These are phyloP conservation scores for Meganola albula DNA, from an alignment of 2,888 invertebrate species.

Conservation along the genomic window DNA sequence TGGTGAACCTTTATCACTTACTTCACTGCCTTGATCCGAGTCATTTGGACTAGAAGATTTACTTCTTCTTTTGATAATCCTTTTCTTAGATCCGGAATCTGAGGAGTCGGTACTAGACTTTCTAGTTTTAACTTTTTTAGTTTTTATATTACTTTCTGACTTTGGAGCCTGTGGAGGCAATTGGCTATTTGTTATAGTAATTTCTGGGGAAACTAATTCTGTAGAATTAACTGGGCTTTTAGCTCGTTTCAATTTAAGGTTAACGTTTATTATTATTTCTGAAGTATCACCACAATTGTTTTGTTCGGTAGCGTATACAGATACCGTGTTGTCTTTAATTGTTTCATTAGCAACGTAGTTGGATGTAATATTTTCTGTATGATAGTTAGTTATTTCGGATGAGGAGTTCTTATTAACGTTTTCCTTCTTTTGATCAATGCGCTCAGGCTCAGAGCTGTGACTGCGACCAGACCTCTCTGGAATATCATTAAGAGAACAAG, in stretches of 20 bases:
- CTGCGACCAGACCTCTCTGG: constrained; percentile 44
- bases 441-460: constrained; percentile 52
- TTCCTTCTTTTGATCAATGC: constrained; percentile 34
- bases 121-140: constrained; percentile 57
- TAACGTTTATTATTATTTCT: constrained; percentile 66
- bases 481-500: constrained; percentile 44
- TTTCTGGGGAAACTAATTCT: constrained; percentile 61
- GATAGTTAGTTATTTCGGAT: constrained; percentile 27
- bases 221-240: constrained; percentile 47
- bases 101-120: constrained; percentile 64
- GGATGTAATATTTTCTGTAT: constrained; percentile 30
- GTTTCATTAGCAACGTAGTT: constrained; percentile 37
- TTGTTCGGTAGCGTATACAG: constrained; percentile 45
- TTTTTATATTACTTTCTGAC: constrained; percentile 48
- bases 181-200: constrained; percentile 61
- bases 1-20: constrained; percentile 39
- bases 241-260: constrained; percentile 62
- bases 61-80: constrained; percentile 58
- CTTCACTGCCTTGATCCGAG: constrained; percentile 55
- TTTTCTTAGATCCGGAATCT: constrained; percentile 57
- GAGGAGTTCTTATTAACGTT: constrained; percentile 31
- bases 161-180: constrained; percentile 73
- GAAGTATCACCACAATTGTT: constrained; percentile 60
- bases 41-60: constrained; percentile 68
- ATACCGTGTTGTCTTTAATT: constrained; percentile 44